These are phyloP conservation scores for Agrochola lota DNA, from an alignment of 2,888 invertebrate genomes.

Conservation along the genomic window DNA sequence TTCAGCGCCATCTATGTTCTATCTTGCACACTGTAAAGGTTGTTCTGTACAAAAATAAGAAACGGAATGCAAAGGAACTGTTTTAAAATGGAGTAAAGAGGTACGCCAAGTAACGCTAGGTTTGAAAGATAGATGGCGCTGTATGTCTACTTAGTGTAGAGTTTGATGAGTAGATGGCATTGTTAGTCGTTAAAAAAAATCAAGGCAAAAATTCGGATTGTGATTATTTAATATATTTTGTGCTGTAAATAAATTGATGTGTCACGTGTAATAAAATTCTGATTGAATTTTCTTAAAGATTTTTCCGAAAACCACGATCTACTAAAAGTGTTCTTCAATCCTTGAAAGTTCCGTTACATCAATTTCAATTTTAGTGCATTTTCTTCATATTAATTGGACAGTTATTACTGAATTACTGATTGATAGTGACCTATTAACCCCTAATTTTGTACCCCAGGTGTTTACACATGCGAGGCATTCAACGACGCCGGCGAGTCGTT, in stretches of 20 bases:
- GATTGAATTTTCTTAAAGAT: too few relatives aligned
- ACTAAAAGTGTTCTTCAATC: not conserved
- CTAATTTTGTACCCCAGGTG: slow-evolving; percentile 89
- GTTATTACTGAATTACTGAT: too few relatives aligned
- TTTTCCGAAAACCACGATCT: too few relatives aligned
- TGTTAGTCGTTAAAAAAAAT: not conserved
- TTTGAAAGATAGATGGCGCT: slow-evolving; percentile 24
- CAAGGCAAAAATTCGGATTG: too few relatives aligned
- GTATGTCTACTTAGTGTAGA: not conserved
- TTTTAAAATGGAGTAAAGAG: not conserved
- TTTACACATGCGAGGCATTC: slow-evolving; percentile 98
- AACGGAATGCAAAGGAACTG: not conserved
- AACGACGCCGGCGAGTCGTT: slow-evolving; percentile 98
- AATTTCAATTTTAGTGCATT: not conserved
- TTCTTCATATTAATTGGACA: not conserved
- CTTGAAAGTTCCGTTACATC: not conserved
- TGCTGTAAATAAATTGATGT: too few relatives aligned
- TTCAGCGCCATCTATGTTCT: slow-evolving; percentile 21
- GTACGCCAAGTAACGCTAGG: not conserved
- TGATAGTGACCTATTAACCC: too few relatives aligned
- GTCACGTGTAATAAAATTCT: too few relatives aligned
- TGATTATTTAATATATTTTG: too few relatives aligned
- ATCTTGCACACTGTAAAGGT: not conserved
- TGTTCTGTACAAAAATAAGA: rapidly evolving
- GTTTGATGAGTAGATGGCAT: slow-evolving; percentile 8